Base-by-base conservation (phyloP, 1,140 invertebrate species). In the Eumaeus atala region DNA sequence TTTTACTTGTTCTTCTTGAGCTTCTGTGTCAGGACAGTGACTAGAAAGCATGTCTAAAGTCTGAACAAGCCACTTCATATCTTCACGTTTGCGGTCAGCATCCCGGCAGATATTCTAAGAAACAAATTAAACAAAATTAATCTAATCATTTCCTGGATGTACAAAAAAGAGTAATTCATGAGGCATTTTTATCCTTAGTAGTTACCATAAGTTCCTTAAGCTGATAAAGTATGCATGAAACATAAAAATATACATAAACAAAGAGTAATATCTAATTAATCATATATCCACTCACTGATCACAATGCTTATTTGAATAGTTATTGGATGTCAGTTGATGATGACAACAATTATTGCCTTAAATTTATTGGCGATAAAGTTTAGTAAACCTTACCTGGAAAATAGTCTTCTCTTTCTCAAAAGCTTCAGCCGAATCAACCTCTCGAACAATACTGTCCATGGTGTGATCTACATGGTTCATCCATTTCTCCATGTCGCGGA, bases 41-140 rank as follows among this genome's bases (percentile, higher is more conserved):
- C 93, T 92, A 5, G 94, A 91, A 52, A 98, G 89, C 59, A 92
- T 93, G 66, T 98, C 96, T 35, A 98, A 81, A 12, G 93, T 95
- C 84, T 97, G 94, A 0, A 97, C 95, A 40, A 98, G 87, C 95
- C 96, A 97, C 72, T 97, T 97, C 92, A 97, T 96, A 64, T 97
- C 95, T 83, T 97, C 96, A 48, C 94, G 90, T 77, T 95, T 95
- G 44, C 90, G 91, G 73, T 97, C 95, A 56, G 97, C 95, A 87
- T 97, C 95, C 47, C 92, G 91, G 73, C 95, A 97, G 61, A 97
- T 94, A 77, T 91, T 92, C 95, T 96, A 54, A 40, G 21, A 17
- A 18, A 21, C 16, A 35, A 7, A 21, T 40, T 36, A 34, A n/a
- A 40, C 38, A 40, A 12, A 12, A 1, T 40, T 14, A 14, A 40